phyloP scores from a whole-genome alignment of 2,888 invertebrate genomes.

The Tetrapedia diversipes region DNA sequence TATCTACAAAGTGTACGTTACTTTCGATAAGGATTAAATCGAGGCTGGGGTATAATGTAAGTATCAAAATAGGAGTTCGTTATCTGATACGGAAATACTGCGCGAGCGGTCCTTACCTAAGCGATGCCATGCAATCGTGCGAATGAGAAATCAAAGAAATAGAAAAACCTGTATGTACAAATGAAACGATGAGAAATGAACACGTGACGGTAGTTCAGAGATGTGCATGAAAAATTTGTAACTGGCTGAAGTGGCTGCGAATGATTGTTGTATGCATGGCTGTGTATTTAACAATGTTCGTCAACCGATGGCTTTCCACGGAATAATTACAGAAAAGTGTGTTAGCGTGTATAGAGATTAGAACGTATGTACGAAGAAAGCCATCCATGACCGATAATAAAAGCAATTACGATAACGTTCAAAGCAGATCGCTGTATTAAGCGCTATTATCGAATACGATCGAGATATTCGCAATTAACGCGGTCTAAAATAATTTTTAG shows the following conservation, averaged over 20 bases:
- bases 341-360: neutral
- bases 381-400: conserved; percentile 28
- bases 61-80: conserved; percentile 9
- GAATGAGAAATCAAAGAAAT: conserved; percentile 62
- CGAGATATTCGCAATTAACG: neutral
- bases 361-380: conserved; percentile 42
- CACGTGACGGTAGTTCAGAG: neutral
- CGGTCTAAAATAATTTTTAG: too few species aligned
- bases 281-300: conserved; percentile 7
- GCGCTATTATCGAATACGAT: neutral
- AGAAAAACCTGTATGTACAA: conserved; percentile 40
- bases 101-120: conserved; percentile 64
- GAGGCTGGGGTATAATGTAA: conserved; percentile 10
- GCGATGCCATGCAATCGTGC: conserved; percentile 74
- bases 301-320: conserved; percentile 41
- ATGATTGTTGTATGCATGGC: conserved; percentile 9
- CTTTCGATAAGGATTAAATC: conserved; percentile 54
- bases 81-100: conserved; percentile 30
- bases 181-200: conserved; percentile 43
- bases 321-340: too few species aligned
- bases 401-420: conserved; percentile 20
- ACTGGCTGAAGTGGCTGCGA: conserved; percentile 15
- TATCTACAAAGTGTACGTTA: conserved; percentile 27
- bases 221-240: conserved; percentile 20
- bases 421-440: conserved; percentile 25